These are phyloP conservation scores for Aphelocoma californica DNA, from an alignment of 2,797 vertebrate genomes.

Conservation along the genomic window DNA sequence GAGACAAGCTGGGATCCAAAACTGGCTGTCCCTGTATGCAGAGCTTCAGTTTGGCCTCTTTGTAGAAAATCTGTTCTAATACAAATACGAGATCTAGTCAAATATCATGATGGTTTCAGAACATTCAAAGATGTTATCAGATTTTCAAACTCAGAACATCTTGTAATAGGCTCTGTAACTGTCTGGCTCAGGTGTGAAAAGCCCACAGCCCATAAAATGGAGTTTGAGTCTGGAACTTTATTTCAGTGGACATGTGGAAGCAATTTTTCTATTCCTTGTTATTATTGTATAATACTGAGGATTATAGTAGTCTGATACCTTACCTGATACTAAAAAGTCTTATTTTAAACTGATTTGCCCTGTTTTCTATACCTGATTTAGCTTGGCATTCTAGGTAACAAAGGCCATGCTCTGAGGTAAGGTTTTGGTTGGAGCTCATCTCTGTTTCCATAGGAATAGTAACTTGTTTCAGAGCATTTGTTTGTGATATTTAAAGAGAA, in stretches of 20 bases:
- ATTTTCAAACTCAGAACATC: conserved; percentile 10
- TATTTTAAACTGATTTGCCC: neutral
- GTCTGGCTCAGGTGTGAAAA: neutral
- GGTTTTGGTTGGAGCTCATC: neutral
- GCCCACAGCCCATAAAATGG: neutral
- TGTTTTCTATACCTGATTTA: neutral
- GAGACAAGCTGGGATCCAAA: neutral
- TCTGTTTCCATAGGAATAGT: conserved; percentile 52
- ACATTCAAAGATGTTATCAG: neutral
- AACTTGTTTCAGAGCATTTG: conserved; percentile 9
- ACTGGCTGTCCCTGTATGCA: neutral
- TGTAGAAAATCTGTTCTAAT: neutral
- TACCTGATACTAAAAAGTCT: neutral
- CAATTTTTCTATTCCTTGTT: neutral
- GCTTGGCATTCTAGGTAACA: neutral
- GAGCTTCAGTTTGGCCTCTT: neutral
- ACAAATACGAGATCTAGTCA: neutral
- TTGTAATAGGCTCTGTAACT: neutral
- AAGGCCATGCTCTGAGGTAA: neutral
- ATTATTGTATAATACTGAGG: neutral
- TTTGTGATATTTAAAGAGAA: conserved; percentile 52
- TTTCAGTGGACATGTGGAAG: neutral
- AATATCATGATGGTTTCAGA: neutral
- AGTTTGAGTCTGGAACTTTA: neutral
- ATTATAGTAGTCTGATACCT: neutral